These are phyloP conservation scores for Sarcophilus harrisii DNA, from an alignment of 2,797 vertebrate genomes.

Conservation along the genomic window DNA sequence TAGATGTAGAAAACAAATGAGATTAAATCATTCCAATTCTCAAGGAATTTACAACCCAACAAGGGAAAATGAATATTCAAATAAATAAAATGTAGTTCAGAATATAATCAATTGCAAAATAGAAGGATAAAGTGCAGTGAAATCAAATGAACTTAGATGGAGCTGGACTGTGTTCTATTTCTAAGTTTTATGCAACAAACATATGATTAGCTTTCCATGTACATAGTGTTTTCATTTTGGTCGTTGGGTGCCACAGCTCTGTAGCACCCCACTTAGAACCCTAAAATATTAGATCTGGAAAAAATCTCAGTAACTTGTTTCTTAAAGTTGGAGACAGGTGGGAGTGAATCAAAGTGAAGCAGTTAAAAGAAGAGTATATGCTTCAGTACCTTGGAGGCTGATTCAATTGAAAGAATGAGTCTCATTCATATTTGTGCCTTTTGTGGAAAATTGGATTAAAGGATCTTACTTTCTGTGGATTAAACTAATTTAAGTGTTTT, in stretches of 20 bases:
- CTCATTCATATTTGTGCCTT: not conserved
- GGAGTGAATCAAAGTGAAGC: not conserved
- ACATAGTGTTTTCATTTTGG: not conserved
- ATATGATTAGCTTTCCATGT: not conserved
- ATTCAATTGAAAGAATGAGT: conserved; percentile 32
- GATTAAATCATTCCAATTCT: not conserved
- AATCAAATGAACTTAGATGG: not conserved
- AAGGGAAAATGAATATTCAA: not conserved
- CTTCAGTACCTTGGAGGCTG: conserved; percentile 7
- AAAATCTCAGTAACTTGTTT: conserved; percentile 1
- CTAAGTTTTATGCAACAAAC: not conserved
- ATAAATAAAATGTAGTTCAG: not conserved
- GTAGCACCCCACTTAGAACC: not conserved
- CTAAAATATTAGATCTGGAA: not conserved
- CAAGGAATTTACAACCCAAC: not conserved
- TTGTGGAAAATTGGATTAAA: not conserved
- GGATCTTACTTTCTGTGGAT: conserved; percentile 12
- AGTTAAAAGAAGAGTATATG: not conserved
- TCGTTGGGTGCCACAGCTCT: not conserved
- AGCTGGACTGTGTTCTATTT: not conserved
- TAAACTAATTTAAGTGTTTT: conserved; percentile 47
- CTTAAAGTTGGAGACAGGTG: conserved; percentile 34
- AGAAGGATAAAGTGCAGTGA: not conserved
- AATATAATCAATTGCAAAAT: not conserved
- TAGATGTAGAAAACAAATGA: not conserved